phyloP scores from a whole-genome alignment of 2,888 invertebrate genomes.

The Venusia cambrica region DNA sequence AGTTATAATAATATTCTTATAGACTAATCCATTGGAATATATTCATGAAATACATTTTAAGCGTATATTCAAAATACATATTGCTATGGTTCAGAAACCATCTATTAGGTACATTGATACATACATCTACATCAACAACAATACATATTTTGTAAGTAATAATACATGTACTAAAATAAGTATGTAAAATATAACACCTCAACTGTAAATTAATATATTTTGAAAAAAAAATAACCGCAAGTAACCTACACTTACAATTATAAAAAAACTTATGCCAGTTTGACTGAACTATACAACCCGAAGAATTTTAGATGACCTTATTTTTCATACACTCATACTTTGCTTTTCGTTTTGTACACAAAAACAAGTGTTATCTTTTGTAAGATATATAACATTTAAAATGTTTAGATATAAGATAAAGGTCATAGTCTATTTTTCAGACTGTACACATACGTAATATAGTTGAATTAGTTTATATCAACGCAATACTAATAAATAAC shows the following conservation, averaged over 20 bases:
- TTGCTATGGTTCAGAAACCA: conserved; percentile 40
- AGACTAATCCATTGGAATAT: conserved; percentile 54
- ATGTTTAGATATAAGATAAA: background rate
- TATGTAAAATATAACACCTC: conserved; percentile 12
- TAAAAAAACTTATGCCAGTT: conserved; percentile 36
- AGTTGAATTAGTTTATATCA: conserved; percentile 25
- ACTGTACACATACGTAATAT: background rate
- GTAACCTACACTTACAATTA: conserved; percentile 4
- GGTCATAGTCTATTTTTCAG: conserved; percentile 2
- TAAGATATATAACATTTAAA: no score
- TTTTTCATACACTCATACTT: no score
- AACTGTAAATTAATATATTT: conserved; percentile 4
- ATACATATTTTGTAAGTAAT: conserved; percentile 8
- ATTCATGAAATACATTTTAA: conserved; percentile 50
- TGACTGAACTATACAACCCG: conserved; percentile 23
- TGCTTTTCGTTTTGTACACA: no score
- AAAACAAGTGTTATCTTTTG: no score
- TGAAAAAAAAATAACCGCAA: conserved; percentile 4
- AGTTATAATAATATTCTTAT: conserved; percentile 42
- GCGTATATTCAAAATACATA: conserved; percentile 52
- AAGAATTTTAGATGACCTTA: no score
- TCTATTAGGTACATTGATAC: conserved; percentile 35
- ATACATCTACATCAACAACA: conserved; percentile 29
- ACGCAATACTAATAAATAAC: conserved; percentile 46
- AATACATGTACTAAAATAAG: conserved; percentile 2